A percentile compares a stretch with the other conserved stretches of the same genome.
These are phyloP conservation scores for Tupaia chinensis DNA, from an alignment of 2,113 vertebrate genomes.

Conservation along the genomic window DNA sequence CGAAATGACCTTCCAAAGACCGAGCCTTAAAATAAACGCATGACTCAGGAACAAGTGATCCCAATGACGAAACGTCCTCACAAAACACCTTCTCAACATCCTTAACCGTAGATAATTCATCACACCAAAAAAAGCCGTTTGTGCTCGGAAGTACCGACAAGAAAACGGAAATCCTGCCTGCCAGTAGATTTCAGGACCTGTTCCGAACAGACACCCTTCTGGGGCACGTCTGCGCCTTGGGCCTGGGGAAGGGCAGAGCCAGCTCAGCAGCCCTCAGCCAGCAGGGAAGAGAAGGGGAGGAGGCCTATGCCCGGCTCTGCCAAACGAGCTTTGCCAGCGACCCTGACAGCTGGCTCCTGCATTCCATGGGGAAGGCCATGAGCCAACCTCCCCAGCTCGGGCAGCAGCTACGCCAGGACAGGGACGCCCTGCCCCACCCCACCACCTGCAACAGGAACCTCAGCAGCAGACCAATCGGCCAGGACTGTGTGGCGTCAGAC, in stretches of 20 bases:
- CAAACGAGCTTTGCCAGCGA: too few relatives aligned
- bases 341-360: too few relatives aligned
- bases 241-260: accelerated
- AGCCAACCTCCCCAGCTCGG: too few relatives aligned
- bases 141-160: background rate
- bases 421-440: too few relatives aligned
- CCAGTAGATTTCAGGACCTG: background rate
- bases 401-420: too few relatives aligned
- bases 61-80: constrained; percentile 55
- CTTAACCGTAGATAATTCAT: background rate
- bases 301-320: too few relatives aligned
- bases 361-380: too few relatives aligned
- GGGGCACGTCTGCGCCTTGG: background rate
- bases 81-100: background rate
- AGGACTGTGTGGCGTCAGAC: too few relatives aligned
- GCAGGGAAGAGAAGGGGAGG: background rate
- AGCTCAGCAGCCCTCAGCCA: too few relatives aligned
- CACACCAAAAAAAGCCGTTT: background rate
- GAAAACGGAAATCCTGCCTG: background rate
- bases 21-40: constrained; percentile 63
- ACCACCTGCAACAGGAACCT: too few relatives aligned
- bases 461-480: too few relatives aligned
- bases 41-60: constrained; percentile 71
- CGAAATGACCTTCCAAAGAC: constrained; percentile 64
- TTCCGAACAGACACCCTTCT: background rate